Base-by-base conservation (phyloP, 1,140 invertebrate species). In the Planococcus citri region DNA sequence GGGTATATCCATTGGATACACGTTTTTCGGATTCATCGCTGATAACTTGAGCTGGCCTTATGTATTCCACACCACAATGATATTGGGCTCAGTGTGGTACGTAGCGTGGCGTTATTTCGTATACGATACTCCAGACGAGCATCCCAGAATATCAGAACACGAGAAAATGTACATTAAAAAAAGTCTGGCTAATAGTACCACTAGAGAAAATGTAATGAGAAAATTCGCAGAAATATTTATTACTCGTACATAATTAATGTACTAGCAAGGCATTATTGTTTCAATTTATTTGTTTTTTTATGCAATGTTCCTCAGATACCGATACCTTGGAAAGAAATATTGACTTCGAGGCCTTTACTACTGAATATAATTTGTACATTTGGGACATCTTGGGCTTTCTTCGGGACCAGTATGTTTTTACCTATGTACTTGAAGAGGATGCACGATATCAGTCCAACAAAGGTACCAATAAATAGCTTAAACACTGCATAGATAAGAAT, bases 371-470 rank as follows among this genome's bases (percentile, higher is more conserved):
- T 87, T 0, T 84, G 86, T 0, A 89, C 95, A 75, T 89, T 88
- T 82, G 87, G 89, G 12, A 84, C 86, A 60, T 85, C 89, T 73
- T 96, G 91, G 91, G 89, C 89, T 1, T 84, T 93, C 29, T 89
- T 93, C 71, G 94, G 90, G 0, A 79, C 94, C 67, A 85, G 94
- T 76, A 91, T 89, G 0, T 86, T 91, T 73, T 81, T 91, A 0
- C 94, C 94, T 0, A 90, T 87, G 0, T 96, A 94, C 76, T 87
- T 96, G 75, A 88, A 87, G 70, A 85, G 88, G 73, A 85, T 94
- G 33, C 86, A 95, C 69, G 86, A 90, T 70, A 24, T 64, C 10
- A 25, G 17, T 25, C 22, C 25, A 17, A 25, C 20, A 25, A 27
- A 24, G 60, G 60, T 64, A 64, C 20, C n/a, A n/a, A n/a, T n/a